phyloP scores from a whole-genome alignment of 2,888 invertebrate species.

The Cheilosia scutellata region DNA sequence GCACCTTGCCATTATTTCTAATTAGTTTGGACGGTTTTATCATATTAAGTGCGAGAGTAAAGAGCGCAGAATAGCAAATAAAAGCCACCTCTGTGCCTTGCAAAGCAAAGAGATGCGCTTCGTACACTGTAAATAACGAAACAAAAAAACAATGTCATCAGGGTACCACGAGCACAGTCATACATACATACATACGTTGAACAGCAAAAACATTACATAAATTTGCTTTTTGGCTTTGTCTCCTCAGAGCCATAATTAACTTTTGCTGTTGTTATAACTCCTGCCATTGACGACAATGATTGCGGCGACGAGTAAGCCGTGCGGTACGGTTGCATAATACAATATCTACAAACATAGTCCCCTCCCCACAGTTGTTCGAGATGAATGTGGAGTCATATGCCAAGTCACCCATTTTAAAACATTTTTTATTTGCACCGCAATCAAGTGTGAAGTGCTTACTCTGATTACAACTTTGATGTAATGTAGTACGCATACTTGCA shows the following conservation, averaged over 20 bases:
- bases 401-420: slow-evolving; percentile 66
- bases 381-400: slow-evolving; percentile 32
- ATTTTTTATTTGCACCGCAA: slow-evolving; percentile 65
- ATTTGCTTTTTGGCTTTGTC: slow-evolving; percentile 70
- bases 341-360: neutral
- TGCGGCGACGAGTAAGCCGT: slow-evolving; percentile 52
- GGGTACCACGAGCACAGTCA: slow-evolving; percentile 7
- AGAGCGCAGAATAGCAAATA: slow-evolving; percentile 39
- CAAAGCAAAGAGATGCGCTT: slow-evolving; percentile 58
- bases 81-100: slow-evolving; percentile 43
- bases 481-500: slow-evolving; percentile 42
- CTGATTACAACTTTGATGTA: slow-evolving; percentile 63
- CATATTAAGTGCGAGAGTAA: slow-evolving; percentile 46
- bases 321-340: slow-evolving; percentile 15
- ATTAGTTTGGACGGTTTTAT: slow-evolving; percentile 72
- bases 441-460: slow-evolving; percentile 71
- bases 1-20: slow-evolving; percentile 75
- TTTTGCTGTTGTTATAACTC: slow-evolving; percentile 72
- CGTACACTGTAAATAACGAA: slow-evolving; percentile 16
- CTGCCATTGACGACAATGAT: slow-evolving; percentile 65
- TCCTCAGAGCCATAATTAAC: slow-evolving; percentile 67
- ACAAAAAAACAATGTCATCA: slow-evolving; percentile 52
- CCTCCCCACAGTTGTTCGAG: neutral
- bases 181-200: slow-evolving; percentile 20
- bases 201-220: slow-evolving; percentile 60